These are phyloP conservation scores for Albula goreensis DNA, from an alignment of 2,113 vertebrate species.

Conservation along the genomic window DNA sequence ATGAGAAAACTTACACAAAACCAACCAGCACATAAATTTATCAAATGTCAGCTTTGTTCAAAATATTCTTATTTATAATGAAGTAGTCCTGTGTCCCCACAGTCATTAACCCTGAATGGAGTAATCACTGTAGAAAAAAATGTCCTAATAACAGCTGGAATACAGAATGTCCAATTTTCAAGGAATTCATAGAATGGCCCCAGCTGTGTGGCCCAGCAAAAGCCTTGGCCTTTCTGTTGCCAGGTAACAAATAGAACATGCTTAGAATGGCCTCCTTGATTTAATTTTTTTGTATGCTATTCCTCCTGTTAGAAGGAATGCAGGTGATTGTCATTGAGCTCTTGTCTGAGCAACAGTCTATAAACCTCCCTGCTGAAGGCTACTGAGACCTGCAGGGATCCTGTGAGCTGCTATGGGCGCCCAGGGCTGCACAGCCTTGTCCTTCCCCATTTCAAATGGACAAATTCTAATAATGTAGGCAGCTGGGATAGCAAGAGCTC, in stretches of 20 bases:
- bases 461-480: slow-evolving; percentile 24
- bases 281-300: slow-evolving; percentile 22
- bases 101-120: slow-evolving; percentile 4
- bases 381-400: slow-evolving; percentile 24
- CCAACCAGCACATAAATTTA: neutral
- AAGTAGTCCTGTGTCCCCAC: neutral
- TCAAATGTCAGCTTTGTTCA: neutral
- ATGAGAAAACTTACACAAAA: neutral
- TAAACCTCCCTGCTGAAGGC: slow-evolving; percentile 50
- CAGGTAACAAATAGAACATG: slow-evolving; percentile 29
- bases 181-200: neutral
- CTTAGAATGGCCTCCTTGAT: slow-evolving; percentile 58
- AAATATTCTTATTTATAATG: neutral
- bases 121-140: slow-evolving; percentile 4
- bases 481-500: slow-evolving; percentile 29
- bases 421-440: slow-evolving; percentile 51
- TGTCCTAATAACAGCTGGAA: slow-evolving; percentile 4
- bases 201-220: neutral
- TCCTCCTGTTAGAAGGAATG: slow-evolving; percentile 5
- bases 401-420: slow-evolving; percentile 9
- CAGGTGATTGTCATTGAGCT: slow-evolving; percentile 25
- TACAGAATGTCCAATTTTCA: neutral
- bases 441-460: slow-evolving; percentile 45
- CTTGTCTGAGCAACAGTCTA: slow-evolving; percentile 7
- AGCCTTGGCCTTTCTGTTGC: slow-evolving; percentile 36